phyloP scores from a whole-genome alignment of 2,113 vertebrate genomes.

The Pseudorasbora parva region DNA sequence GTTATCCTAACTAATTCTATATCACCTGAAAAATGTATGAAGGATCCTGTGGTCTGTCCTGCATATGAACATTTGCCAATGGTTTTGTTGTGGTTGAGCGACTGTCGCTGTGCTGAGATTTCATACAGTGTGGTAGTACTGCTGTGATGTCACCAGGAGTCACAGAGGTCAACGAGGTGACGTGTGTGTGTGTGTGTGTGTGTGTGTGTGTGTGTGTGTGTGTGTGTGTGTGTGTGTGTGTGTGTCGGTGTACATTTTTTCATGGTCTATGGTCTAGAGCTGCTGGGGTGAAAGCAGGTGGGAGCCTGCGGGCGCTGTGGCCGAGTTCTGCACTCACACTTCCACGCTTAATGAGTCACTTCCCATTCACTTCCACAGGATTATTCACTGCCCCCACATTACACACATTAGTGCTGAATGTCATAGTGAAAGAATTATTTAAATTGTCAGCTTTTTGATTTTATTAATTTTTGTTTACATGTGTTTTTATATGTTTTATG shows the following conservation, averaged over 20 bases:
- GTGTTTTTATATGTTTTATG: neutral
- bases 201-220: neutral
- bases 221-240: neutral
- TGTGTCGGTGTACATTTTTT: neutral
- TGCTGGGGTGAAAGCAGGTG: slow-evolving; percentile 13
- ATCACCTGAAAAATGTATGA: neutral
- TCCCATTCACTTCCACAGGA: neutral
- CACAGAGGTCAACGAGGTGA: neutral
- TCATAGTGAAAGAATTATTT: too few relatives aligned
- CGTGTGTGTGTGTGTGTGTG: neutral
- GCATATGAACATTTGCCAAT: neutral
- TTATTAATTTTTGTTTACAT: neutral
- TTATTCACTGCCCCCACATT: slow-evolving; percentile 15
- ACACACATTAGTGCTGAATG: slow-evolving; percentile 39
- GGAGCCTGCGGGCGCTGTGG: neutral
- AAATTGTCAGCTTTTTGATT: too few relatives aligned
- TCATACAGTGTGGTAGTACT: neutral
- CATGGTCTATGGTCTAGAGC: too few relatives aligned
- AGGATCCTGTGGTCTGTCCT: neutral
- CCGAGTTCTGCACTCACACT: slow-evolving; percentile 33
- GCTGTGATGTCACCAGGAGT: neutral
- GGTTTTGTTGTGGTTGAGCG: neutral
- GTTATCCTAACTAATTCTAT: neutral
- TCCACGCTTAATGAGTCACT: slow-evolving; percentile 30
- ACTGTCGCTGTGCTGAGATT: neutral